A percentile compares a stretch with the other conserved stretches of the same genome.
phyloP scores from a whole-genome alignment of 2,797 vertebrate genomes.

The Chelon labrosus region DNA sequence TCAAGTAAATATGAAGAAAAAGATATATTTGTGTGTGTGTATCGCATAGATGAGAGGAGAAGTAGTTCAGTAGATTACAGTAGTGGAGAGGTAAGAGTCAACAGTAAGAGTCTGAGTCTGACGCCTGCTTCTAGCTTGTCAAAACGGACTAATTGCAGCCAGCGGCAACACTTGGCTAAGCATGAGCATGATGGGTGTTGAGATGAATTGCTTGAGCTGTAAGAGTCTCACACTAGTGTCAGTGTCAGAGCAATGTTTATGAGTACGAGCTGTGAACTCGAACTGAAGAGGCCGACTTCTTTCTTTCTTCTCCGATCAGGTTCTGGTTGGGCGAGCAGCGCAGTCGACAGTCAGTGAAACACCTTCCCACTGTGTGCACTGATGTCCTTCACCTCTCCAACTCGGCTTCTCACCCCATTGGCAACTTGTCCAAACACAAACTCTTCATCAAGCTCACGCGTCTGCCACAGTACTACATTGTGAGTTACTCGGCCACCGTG shows the following conservation, averaged over 20 bases:
- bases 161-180: constrained; percentile 31
- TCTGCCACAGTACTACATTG: constrained; percentile 97
- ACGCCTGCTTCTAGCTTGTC: constrained; percentile 17
- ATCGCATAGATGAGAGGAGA: background rate
- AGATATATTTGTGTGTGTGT: background rate
- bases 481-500: constrained; percentile 78
- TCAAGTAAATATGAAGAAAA: background rate
- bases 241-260: background rate
- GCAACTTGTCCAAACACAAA: constrained; percentile 94
- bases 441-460: constrained; percentile 98
- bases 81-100: background rate
- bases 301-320: constrained; percentile 76
- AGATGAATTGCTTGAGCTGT: constrained; percentile 18
- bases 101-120: constrained; percentile 10
- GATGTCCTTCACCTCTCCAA: constrained; percentile 96
- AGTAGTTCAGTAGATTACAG: background rate
- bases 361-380: constrained; percentile 95
- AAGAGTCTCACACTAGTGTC: constrained; percentile 15
- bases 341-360: constrained; percentile 97
- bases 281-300: constrained; percentile 11
- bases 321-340: constrained; percentile 99
- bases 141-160: constrained; percentile 25
- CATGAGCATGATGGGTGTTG: constrained; percentile 19
- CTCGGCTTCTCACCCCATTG: constrained; percentile 90
- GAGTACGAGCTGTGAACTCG: background rate